Evolutionary conservation across 2,888 invertebrate species (phyloP).

Genomic region (Nephrotoma flavescens): DNA sequence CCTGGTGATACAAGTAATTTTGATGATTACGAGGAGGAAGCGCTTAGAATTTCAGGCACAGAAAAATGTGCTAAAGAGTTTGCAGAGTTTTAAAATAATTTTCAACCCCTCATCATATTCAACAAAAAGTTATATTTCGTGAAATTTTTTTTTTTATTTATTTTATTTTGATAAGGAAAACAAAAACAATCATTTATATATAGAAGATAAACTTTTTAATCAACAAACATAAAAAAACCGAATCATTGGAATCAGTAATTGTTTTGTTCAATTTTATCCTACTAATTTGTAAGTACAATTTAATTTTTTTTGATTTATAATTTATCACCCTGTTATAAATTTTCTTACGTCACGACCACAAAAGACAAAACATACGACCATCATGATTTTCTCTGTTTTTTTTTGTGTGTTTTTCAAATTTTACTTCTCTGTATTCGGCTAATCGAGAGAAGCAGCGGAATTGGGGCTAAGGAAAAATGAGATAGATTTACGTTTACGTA

Average conservation of each 20-base stretch:
- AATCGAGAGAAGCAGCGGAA: neutral
- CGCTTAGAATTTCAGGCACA: constrained; percentile 93
- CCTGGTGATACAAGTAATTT: constrained; percentile 99
- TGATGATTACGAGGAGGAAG: constrained; percentile 99
- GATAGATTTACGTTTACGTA: neutral
- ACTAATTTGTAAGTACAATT: constrained; percentile 1
- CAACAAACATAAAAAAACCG: neutral
- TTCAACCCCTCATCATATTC: neutral
- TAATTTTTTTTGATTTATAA: neutral
- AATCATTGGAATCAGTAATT: constrained; percentile 1
- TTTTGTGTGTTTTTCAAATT: neutral
- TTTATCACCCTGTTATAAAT: neutral
- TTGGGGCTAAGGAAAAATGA: neutral
- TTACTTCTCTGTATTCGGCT: neutral
- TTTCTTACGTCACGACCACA: constrained; percentile 3
- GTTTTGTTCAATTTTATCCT: neutral
- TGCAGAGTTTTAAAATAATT: constrained; percentile 73
- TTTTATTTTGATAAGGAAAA: neutral
- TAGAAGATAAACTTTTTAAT: neutral
- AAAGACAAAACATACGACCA: neutral
- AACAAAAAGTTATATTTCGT: neutral
- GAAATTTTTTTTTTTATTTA: neutral
- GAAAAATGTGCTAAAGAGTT: constrained; percentile 99
- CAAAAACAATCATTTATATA: neutral
- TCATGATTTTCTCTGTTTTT: neutral